phyloP scores from a whole-genome alignment of 2,888 invertebrate species.

The Spialia ferax region DNA sequence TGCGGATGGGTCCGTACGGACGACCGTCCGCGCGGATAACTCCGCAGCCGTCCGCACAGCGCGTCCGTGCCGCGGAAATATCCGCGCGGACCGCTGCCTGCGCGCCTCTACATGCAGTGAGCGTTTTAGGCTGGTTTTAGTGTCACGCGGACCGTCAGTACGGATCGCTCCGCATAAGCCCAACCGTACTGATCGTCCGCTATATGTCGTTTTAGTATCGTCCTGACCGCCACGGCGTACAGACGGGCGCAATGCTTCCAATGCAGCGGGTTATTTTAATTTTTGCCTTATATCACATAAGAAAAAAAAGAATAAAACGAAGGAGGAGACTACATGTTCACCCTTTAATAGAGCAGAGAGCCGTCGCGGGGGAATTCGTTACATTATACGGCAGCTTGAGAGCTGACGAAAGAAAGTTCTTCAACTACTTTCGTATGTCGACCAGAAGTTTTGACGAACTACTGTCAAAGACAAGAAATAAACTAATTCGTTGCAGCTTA shows the following conservation, averaged over 20 bases:
- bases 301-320: slow-evolving; percentile 14
- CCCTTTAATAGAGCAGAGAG: slow-evolving; percentile 50
- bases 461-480: slow-evolving; percentile 50
- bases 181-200: slow-evolving; percentile 5
- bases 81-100: slow-evolving; percentile 45
- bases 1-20: slow-evolving; percentile 38
- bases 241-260: slow-evolving; percentile 18
- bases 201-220: slow-evolving; percentile 11
- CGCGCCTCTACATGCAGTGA: slow-evolving; percentile 47
- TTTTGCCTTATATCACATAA: not conserved
- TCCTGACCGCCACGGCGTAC: slow-evolving; percentile 12
- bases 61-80: slow-evolving; percentile 43
- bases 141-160: slow-evolving; percentile 6
- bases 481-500: slow-evolving; percentile 52
- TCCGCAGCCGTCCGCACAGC: slow-evolving; percentile 43
- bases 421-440: slow-evolving; percentile 51
- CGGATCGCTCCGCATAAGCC: slow-evolving; percentile 2
- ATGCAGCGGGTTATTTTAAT: slow-evolving; percentile 13
- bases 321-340: slow-evolving; percentile 46
- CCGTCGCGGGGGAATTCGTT: slow-evolving; percentile 43
- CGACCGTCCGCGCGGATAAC: slow-evolving; percentile 36
- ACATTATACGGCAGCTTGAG: slow-evolving; percentile 46
- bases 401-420: slow-evolving; percentile 48
- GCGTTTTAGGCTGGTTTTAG: not conserved
- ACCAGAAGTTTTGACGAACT: slow-evolving; percentile 52